Conservation (phyloP, 1,140 invertebrate genomes). For the Drosophila leontia region DNA sequence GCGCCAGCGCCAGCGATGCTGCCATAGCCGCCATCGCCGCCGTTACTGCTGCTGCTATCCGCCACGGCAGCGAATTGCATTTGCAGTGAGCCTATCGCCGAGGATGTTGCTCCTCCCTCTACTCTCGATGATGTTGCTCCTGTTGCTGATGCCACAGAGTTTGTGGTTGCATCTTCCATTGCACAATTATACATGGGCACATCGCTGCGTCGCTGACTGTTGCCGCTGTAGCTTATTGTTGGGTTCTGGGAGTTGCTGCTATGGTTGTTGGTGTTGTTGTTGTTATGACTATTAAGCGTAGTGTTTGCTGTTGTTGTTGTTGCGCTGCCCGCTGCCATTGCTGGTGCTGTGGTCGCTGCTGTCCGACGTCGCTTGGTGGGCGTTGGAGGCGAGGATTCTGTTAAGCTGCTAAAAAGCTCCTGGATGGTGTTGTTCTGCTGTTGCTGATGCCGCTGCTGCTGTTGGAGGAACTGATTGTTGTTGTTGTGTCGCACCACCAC, state of each 20-base stretch:
- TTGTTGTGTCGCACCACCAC: slow-evolving; percentile 61
- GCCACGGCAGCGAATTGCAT: slow-evolving; percentile 85
- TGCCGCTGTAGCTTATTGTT: slow-evolving; percentile 38
- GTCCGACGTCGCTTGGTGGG: slow-evolving; percentile 60
- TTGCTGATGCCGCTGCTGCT: slow-evolving; percentile 49
- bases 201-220: slow-evolving; percentile 48
- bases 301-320: slow-evolving; percentile 53
- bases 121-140: slow-evolving; percentile 13
- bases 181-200: slow-evolving; percentile 52
- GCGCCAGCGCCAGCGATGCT: slow-evolving; percentile 71
- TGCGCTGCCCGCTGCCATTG: slow-evolving; percentile 50
- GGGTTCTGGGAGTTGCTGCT: slow-evolving; percentile 38
- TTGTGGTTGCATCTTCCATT: slow-evolving; percentile 60
- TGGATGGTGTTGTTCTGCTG: slow-evolving; percentile 52
- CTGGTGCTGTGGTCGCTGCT: slow-evolving; percentile 39
- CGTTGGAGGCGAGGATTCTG: slow-evolving; percentile 69
- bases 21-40: slow-evolving; percentile 46
- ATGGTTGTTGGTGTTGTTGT: slow-evolving; percentile 38
- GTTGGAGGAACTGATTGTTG: slow-evolving; percentile 23
- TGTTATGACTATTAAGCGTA: slow-evolving; percentile 78
- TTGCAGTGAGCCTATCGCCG: slow-evolving; percentile 77
- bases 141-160: slow-evolving; percentile 16
- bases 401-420: slow-evolving; percentile 70
- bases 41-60: slow-evolving; percentile 57
- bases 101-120: slow-evolving; percentile 37